Evolutionary conservation across 2,797 vertebrate genomes (phyloP).

Genomic region (Zalophus californianus): DNA sequence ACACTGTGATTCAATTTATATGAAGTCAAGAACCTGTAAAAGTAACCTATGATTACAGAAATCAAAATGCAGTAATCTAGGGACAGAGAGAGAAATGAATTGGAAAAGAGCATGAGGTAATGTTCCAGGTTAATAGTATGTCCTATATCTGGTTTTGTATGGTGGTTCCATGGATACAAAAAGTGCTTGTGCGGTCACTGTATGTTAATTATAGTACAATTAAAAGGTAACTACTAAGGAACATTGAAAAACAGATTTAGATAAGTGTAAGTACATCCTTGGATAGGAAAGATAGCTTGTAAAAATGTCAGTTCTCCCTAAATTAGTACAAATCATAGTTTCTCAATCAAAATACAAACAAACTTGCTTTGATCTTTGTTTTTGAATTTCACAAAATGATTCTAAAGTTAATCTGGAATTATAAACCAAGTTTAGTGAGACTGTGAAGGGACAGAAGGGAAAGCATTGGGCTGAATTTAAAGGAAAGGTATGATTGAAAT

Average conservation of each 20-base stretch:
- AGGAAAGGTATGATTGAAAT: background rate
- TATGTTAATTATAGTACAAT: background rate
- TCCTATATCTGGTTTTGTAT: background rate
- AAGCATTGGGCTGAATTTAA: conserved; percentile 21
- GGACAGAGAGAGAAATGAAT: background rate
- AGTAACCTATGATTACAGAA: conserved; percentile 34
- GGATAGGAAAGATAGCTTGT: background rate
- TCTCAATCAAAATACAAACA: conserved; percentile 32
- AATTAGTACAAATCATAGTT: conserved; percentile 24
- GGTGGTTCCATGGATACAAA: background rate
- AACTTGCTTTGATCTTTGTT: conserved; percentile 48
- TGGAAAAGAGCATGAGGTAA: conserved; percentile 19
- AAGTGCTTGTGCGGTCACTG: background rate
- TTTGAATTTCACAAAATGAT: conserved; percentile 29
- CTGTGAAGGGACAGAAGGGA: background rate
- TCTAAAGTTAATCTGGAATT: conserved; percentile 34
- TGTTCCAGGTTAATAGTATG: background rate
- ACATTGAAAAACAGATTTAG: conserved; percentile 14
- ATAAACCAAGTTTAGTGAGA: conserved; percentile 32
- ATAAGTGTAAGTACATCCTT: background rate
- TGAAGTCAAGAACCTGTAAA: conserved; percentile 54
- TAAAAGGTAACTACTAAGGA: background rate
- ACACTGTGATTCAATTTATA: background rate
- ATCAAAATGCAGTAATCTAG: background rate
- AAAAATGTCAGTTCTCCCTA: conserved; percentile 26